Evolutionary conservation across 2,888 invertebrate genomes (phyloP).

Genomic region (Thelaira solivaga): DNA sequence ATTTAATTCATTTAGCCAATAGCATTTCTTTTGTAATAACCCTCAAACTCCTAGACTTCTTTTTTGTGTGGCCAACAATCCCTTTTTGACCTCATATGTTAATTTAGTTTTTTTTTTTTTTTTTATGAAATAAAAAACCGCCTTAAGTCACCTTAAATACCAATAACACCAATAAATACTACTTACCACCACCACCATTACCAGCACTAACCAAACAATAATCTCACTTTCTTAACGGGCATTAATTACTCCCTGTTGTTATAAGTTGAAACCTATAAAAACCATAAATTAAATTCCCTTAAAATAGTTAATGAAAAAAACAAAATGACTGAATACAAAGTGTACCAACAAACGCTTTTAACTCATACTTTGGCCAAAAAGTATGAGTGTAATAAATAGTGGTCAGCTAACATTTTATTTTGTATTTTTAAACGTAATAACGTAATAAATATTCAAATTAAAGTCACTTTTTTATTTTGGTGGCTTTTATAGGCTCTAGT

Average conservation of each 20-base stretch:
- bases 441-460: constrained; percentile 67
- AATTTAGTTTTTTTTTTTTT: constrained; percentile 32
- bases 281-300: constrained; percentile 61
- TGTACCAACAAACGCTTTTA: constrained; percentile 16
- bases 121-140: constrained; percentile 17
- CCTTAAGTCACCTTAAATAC: constrained; percentile 41
- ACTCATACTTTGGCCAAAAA: constrained; percentile 19
- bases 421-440: constrained; percentile 58
- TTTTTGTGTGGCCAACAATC: constrained; percentile 42
- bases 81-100: constrained; percentile 61
- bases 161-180: constrained; percentile 25
- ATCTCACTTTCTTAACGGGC: constrained; percentile 22
- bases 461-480: constrained; percentile 52
- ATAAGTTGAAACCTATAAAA: constrained; percentile 62
- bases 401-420: constrained; percentile 49
- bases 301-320: constrained; percentile 28
- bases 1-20: constrained; percentile 32
- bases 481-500: too few species aligned
- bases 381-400: constrained; percentile 44
- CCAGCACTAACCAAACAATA: not conserved
- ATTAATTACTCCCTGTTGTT: constrained; percentile 62
- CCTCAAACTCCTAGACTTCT: constrained; percentile 7
- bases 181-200: not conserved
- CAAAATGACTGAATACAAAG: not conserved
- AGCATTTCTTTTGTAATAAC: constrained; percentile 7